Percentiles rank a stretch among this genome's conserved stretches.
phyloP scores from a whole-genome alignment of 2,113 vertebrate species.

The Rhinichthys klamathensis region DNA sequence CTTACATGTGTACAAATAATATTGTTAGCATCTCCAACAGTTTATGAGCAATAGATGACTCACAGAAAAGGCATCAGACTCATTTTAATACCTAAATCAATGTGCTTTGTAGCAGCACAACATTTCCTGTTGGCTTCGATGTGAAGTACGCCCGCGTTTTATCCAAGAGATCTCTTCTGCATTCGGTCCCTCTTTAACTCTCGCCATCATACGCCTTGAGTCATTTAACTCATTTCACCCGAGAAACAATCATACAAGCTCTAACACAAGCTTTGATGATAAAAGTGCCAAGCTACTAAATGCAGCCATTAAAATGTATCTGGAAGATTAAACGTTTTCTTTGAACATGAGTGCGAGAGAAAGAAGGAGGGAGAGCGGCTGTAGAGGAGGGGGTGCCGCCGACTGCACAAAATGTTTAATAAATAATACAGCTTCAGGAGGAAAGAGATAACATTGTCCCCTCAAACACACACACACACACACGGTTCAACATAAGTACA shows the following conservation, averaged over 20 bases:
- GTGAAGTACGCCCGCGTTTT: background rate
- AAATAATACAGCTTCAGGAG: conserved; percentile 33
- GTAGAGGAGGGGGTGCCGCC: background rate
- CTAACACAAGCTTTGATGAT: conserved; percentile 72
- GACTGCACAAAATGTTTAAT: conserved; percentile 8
- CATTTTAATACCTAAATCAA: conserved; percentile 5
- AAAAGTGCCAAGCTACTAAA: conserved; percentile 72
- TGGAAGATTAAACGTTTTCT: conserved; percentile 75
- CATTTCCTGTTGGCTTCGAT: background rate
- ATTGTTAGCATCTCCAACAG: background rate
- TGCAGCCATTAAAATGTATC: conserved; percentile 75
- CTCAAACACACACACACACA: conserved; percentile 2
- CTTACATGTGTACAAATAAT: background rate
- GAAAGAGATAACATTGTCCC: conserved; percentile 20
- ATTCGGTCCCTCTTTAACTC: conserved; percentile 49
- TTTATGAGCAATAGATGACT: conserved; percentile 13
- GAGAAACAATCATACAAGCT: conserved; percentile 18
- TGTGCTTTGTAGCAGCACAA: background rate
- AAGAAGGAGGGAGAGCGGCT: background rate
- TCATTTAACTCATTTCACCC: conserved; percentile 29
- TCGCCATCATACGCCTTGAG: conserved; percentile 63
- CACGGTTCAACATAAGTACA: background rate
- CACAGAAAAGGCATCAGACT: background rate
- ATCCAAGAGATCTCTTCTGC: background rate
- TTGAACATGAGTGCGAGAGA: conserved; percentile 68